phyloP scores from a whole-genome alignment of 2,888 invertebrate genomes.

The Antheraea yamamai region DNA sequence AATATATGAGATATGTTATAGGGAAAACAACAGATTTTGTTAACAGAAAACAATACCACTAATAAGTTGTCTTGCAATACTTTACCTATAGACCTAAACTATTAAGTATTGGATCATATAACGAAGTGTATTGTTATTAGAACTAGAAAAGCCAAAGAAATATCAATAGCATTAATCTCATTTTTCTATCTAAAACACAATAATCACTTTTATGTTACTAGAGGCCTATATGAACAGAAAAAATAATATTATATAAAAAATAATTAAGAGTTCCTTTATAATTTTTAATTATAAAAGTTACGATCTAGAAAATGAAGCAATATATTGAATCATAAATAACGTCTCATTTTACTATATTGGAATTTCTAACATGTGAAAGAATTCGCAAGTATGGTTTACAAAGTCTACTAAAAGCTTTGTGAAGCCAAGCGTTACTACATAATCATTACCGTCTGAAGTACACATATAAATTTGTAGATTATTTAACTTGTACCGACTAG shows the following conservation, averaged over 20 bases:
- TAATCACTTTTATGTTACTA: no score
- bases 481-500: constrained; percentile 27
- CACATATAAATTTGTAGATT: constrained; percentile 30
- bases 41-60: background rate
- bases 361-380: background rate
- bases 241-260: background rate
- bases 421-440: constrained; percentile 18
- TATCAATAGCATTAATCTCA: no score
- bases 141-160: background rate
- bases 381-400: constrained; percentile 9
- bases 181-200: no score
- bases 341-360: background rate
- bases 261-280: background rate
- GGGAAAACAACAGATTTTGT: background rate
- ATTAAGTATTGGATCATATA: background rate
- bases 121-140: background rate
- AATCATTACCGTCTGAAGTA: constrained; percentile 16
- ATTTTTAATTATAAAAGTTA: background rate
- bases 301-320: background rate
- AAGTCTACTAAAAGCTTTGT: constrained; percentile 8
- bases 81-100: background rate
- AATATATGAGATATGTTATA: background rate
- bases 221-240: no score
- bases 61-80: background rate
- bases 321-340: background rate